Evolutionary conservation across 2,113 vertebrate genomes (phyloP).

Genomic region (Columba livia): DNA sequence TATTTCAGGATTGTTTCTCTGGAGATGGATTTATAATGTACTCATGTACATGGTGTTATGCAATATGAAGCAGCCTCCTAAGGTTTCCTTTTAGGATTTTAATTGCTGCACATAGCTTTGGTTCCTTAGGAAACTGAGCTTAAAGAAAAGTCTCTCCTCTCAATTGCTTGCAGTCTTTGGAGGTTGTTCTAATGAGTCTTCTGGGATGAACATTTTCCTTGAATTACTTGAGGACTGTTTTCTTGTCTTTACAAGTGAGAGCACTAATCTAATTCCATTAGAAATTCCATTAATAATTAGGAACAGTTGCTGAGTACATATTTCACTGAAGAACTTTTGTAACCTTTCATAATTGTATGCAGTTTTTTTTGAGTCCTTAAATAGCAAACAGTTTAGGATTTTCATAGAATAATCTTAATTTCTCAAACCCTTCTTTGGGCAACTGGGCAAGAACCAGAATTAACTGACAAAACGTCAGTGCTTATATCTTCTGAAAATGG

Average conservation of each 20-base stretch:
- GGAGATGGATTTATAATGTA: background rate
- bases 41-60: rapidly evolving
- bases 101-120: background rate
- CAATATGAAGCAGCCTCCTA: background rate
- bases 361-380: background rate
- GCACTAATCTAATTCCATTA: background rate
- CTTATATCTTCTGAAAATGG: background rate
- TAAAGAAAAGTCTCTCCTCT: background rate
- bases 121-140: background rate
- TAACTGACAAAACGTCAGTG: background rate
- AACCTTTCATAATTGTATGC: background rate
- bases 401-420: background rate
- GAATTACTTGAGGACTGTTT: background rate
- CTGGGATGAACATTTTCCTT: background rate
- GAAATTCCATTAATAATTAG: background rate
- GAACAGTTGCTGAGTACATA: background rate
- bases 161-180: background rate
- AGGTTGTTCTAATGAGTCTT: background rate
- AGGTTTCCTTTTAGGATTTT: background rate
- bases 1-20: background rate
- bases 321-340: background rate
- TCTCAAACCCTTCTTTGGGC: background rate
- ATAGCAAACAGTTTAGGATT: background rate
- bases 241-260: background rate
- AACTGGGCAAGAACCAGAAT: background rate